Percentiles rank a stretch among this genome's conserved stretches.
Conservation (phyloP, 1,140 invertebrate genomes). For the Homarus americanus region DNA sequence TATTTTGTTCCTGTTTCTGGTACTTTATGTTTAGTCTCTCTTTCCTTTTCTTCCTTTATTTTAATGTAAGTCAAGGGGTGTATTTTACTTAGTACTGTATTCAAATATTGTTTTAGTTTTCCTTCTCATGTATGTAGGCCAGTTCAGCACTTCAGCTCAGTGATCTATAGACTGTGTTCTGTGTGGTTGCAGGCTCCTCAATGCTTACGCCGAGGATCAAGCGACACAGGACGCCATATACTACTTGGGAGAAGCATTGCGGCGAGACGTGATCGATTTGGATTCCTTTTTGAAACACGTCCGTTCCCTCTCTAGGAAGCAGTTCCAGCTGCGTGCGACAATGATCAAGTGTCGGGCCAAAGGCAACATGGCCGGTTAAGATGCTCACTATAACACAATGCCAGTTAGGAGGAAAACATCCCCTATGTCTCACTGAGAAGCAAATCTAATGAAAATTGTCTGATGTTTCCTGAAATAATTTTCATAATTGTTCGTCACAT, state of each 20-base stretch:
- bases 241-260: conserved; percentile 96
- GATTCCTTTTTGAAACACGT: conserved; percentile 98
- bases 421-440: background rate
- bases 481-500: background rate
- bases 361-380: conserved; percentile 86
- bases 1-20: too few species aligned
- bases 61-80: too few species aligned
- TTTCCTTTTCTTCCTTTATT: too few species aligned
- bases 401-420: background rate
- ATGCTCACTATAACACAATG: background rate
- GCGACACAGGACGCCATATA: conserved; percentile 99
- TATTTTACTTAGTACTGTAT: too few species aligned
- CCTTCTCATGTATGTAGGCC: too few species aligned
- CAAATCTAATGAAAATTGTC: background rate
- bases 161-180: background rate
- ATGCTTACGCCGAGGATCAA: conserved; percentile 98
- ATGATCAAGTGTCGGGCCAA: conserved; percentile 98
- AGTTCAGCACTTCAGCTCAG: too few species aligned
- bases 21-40: too few species aligned
- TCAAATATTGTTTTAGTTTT: too few species aligned
- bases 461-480: background rate
- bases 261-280: conserved; percentile 94
- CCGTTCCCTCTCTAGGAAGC: conserved; percentile 93
- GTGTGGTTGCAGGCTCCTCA: conserved; percentile 80
- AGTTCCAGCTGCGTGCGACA: conserved; percentile 96